Conservation (phyloP, 2,888 invertebrate species). For the Suillia variegata region DNA sequence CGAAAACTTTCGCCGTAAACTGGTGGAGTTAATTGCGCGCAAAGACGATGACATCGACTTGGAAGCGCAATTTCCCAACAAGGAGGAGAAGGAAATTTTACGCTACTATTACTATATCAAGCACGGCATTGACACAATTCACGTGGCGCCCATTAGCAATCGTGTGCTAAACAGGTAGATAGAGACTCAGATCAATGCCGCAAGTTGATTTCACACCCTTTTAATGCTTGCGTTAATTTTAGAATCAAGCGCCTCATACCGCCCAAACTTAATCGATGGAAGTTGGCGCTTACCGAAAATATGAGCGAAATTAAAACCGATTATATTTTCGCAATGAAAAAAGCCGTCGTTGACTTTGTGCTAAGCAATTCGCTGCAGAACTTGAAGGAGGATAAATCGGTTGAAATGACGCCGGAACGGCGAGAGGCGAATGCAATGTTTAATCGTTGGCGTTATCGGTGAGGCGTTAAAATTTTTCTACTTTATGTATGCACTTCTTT, state of each 20-base stretch:
- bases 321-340: slow-evolving; percentile 86
- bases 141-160: slow-evolving; percentile 83
- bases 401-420: slow-evolving; percentile 55
- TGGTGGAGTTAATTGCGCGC: slow-evolving; percentile 75
- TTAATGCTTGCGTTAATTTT: slow-evolving; percentile 8
- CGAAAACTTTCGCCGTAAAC: slow-evolving; percentile 80
- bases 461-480: slow-evolving; percentile 32
- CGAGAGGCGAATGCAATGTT: slow-evolving; percentile 68
- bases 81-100: slow-evolving; percentile 71
- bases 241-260: slow-evolving; percentile 73
- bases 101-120: slow-evolving; percentile 90
- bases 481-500: no score
- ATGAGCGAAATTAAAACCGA: slow-evolving; percentile 83
- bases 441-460: slow-evolving; percentile 70
- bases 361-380: slow-evolving; percentile 72
- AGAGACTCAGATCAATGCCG: no score
- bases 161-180: slow-evolving; percentile 69
- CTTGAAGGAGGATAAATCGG: slow-evolving; percentile 30
- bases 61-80: slow-evolving; percentile 64
- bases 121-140: slow-evolving; percentile 87
- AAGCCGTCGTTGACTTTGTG: slow-evolving; percentile 90
- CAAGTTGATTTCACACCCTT: not conserved
- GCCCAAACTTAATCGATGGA: slow-evolving; percentile 68
- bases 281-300: slow-evolving; percentile 65
- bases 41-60: slow-evolving; percentile 55